Percentiles rank a stretch among this genome's conserved stretches.
Evolutionary conservation across 1,140 invertebrate species (phyloP).

Genomic region (Heterodera carotae): DNA sequence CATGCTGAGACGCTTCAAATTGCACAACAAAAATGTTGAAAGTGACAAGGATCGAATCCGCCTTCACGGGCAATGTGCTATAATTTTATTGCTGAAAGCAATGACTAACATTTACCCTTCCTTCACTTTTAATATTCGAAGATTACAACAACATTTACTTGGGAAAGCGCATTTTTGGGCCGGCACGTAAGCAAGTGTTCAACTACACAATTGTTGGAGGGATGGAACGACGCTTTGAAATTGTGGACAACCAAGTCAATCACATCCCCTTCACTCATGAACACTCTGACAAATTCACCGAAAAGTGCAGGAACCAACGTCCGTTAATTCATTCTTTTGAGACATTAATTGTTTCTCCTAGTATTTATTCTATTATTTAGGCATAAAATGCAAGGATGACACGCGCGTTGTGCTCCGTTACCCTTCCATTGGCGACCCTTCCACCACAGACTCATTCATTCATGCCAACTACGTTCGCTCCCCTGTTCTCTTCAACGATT

Average conservation of each 20-base stretch:
- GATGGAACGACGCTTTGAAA: constrained; percentile 62
- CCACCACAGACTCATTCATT: constrained; percentile 45
- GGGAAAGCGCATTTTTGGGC: constrained; percentile 61
- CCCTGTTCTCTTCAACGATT: constrained; percentile 60
- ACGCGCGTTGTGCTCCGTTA: constrained; percentile 52
- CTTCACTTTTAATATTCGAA: constrained; percentile 26
- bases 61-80: constrained; percentile 53
- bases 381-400: constrained; percentile 57
- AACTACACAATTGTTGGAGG: constrained; percentile 56
- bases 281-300: constrained; percentile 49
- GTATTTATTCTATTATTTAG: constrained; percentile 40
- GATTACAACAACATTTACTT: constrained; percentile 64
- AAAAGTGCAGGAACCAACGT: constrained; percentile 60
- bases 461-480: constrained; percentile 56
- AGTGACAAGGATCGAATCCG: constrained; percentile 57
- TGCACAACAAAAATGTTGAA: constrained; percentile 49
- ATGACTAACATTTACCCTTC: neutral
- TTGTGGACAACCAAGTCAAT: constrained; percentile 64
- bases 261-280: constrained; percentile 59
- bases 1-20: constrained; percentile 40
- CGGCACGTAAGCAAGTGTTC: constrained; percentile 59
- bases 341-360: constrained; percentile 18
- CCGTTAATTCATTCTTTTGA: constrained; percentile 3
- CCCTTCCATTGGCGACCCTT: neutral
- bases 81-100: neutral